These are phyloP conservation scores for Formica exsecta DNA, from an alignment of 1,140 invertebrate genomes.

Conservation along the genomic window DNA sequence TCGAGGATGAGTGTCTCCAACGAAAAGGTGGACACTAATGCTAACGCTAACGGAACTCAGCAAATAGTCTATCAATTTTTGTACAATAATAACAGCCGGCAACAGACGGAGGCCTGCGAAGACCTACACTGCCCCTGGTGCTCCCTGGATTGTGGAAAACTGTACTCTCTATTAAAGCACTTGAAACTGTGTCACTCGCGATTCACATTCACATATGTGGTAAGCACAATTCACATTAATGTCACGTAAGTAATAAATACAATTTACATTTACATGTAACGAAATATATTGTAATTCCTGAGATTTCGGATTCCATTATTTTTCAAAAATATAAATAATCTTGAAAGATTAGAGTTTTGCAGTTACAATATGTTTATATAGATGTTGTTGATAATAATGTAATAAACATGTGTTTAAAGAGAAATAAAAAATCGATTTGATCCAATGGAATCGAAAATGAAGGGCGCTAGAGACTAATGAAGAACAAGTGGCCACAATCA, in stretches of 20 bases:
- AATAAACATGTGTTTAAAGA: neutral
- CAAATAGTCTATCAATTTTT: constrained; percentile 98
- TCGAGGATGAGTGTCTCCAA: constrained; percentile 79
- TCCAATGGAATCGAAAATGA: neutral
- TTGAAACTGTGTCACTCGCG: constrained; percentile 97
- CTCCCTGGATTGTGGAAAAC: constrained; percentile 93
- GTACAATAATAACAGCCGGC: constrained; percentile 97
- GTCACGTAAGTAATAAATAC: neutral
- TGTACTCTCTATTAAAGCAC: constrained; percentile 97
- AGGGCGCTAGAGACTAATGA: no score
- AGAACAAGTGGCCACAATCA: no score
- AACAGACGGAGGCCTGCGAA: constrained; percentile 97
- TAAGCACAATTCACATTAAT: constrained; percentile 85
- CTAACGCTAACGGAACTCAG: constrained; percentile 81
- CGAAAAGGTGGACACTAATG: constrained; percentile 79
- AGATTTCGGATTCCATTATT: neutral
- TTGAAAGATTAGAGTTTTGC: neutral
- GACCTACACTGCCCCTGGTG: constrained; percentile 98
- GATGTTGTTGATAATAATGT: neutral
- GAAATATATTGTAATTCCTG: neutral
- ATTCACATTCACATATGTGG: constrained; percentile 97
- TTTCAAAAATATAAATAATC: neutral
- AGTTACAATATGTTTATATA: neutral
- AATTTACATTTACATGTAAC: neutral
- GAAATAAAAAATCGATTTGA: neutral